Evolutionary conservation across 2,113 vertebrate species (phyloP).

Genomic region (Zapus hudsonius): DNA sequence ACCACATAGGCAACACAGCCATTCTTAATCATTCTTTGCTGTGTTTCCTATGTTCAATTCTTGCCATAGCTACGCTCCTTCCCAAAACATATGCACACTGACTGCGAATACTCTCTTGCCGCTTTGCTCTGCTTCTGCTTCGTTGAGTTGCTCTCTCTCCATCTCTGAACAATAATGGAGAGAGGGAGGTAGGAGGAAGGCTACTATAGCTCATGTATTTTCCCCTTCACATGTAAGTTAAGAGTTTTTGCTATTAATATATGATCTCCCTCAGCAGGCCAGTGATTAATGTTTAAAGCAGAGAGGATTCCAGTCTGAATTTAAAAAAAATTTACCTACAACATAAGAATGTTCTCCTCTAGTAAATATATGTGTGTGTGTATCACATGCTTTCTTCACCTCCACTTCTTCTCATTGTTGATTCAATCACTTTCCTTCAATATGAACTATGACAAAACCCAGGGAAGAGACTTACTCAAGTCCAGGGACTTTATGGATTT

Average conservation of each 20-base stretch:
- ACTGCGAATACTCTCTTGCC: neutral
- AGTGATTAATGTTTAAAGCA: constrained; percentile 33
- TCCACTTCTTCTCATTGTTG: neutral
- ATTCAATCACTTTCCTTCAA: constrained; percentile 4
- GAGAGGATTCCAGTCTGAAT: neutral
- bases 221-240: neutral
- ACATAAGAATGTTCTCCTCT: neutral
- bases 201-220: neutral
- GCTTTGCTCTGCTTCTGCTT: neutral
- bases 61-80: neutral
- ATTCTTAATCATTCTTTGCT: neutral
- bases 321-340: constrained; percentile 31
- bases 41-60: neutral
- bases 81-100: neutral
- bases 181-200: neutral
- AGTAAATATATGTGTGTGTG: no score
- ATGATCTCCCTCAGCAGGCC: neutral
- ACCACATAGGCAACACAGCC: neutral
- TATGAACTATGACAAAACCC: neutral
- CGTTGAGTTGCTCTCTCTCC: neutral
- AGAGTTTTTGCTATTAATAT: neutral
- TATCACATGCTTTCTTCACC: neutral
- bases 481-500: constrained; percentile 1
- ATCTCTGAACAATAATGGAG: neutral
- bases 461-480: neutral